These are phyloP conservation scores for Rhabditoides inermis DNA, from an alignment of 2,888 invertebrate species.

Conservation along the genomic window DNA sequence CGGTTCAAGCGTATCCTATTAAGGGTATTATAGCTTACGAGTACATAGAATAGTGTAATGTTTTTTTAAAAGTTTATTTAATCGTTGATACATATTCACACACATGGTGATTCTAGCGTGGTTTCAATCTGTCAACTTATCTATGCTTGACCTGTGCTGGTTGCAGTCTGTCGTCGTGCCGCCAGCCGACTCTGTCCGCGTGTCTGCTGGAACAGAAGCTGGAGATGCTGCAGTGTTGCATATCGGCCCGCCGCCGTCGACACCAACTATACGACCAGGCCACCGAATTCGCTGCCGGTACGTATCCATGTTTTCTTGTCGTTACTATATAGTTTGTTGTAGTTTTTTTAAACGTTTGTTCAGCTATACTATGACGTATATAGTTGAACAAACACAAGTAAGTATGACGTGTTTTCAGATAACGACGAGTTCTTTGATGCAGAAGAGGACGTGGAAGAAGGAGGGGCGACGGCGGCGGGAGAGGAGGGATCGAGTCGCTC, in stretches of 20 bases:
- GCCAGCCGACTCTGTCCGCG: constrained; percentile 27
- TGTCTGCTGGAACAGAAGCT: constrained; percentile 89
- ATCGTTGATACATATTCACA: background rate
- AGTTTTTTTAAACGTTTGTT: too few relatives aligned
- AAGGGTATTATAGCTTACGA: too few relatives aligned
- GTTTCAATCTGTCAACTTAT: background rate
- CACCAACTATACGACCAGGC: constrained; percentile 18
- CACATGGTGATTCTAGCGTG: background rate
- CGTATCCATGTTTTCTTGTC: too few relatives aligned
- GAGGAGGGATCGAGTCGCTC: background rate
- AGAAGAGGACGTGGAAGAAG: constrained; percentile 8
- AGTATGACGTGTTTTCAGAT: background rate
- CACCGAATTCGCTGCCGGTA: constrained; percentile 4
- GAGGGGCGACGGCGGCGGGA: too few relatives aligned
- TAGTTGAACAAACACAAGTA: background rate
- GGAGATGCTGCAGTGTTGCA: constrained; percentile 65
- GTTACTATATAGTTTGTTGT: too few relatives aligned
- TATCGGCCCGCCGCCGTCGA: constrained; percentile 54
- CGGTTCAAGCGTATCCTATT: too few relatives aligned
- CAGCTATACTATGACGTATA: too few relatives aligned
- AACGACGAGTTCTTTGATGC: constrained; percentile 19
- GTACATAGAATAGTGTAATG: too few relatives aligned
- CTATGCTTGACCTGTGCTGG: constrained; percentile 3
- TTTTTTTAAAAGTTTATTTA: constrained; percentile 1
- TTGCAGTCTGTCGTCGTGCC: background rate